Evolutionary conservation across 2,888 invertebrate genomes (phyloP).

Genomic region (Synergus laeviventris): DNA sequence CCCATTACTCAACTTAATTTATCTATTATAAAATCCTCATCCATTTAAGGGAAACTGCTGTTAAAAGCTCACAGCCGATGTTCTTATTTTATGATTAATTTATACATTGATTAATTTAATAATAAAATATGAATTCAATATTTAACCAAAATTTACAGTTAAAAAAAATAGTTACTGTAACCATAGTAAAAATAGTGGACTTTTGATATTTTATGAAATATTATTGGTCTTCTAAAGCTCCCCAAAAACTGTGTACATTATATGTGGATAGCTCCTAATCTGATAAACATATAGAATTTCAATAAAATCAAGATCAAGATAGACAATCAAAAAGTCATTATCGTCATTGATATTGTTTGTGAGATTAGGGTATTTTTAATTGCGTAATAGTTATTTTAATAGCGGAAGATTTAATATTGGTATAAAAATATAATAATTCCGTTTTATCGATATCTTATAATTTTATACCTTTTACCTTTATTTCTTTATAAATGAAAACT

Average conservation of each 20-base stretch:
- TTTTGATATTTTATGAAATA: too few species aligned
- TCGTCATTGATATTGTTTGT: not conserved
- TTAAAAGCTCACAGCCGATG: too few species aligned
- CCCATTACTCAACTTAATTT: too few species aligned
- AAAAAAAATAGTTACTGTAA: too few species aligned
- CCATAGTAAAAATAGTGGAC: too few species aligned
- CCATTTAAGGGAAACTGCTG: too few species aligned
- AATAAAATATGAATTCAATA: not conserved
- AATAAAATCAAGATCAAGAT: not conserved
- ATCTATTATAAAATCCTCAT: too few species aligned
- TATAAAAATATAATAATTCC: not conserved
- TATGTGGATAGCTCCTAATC: not conserved
- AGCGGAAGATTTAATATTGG: not conserved
- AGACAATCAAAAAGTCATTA: not conserved
- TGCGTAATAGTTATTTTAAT: not conserved
- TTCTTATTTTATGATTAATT: too few species aligned
- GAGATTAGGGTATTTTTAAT: not conserved
- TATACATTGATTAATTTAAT: not conserved
- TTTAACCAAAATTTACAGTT: not conserved
- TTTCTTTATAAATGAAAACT: not conserved
- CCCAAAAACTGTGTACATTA: too few species aligned
- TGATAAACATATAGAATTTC: not conserved
- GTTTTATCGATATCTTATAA: not conserved
- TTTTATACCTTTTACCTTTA: not conserved
- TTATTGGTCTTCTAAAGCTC: too few species aligned